These are phyloP conservation scores for Leucosticte australis DNA, from an alignment of 2,113 vertebrate genomes.

Conservation along the genomic window DNA sequence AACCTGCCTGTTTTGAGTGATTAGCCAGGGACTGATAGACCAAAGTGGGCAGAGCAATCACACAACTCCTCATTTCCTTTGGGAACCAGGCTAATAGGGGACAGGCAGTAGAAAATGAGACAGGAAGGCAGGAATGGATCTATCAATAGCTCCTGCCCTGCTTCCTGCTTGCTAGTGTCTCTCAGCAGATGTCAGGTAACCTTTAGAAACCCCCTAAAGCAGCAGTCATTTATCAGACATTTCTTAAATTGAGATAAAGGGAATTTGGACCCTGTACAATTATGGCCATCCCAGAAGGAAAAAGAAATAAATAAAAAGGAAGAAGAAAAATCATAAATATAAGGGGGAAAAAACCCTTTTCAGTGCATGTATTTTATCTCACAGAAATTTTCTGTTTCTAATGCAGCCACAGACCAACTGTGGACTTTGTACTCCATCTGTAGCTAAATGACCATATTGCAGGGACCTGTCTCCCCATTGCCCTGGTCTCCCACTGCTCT, in stretches of 20 bases:
- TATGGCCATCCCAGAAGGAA: background rate
- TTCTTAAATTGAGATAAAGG: background rate
- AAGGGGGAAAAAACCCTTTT: background rate
- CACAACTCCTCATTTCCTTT: background rate
- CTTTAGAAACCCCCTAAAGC: slow-evolving; percentile 9
- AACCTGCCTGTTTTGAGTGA: background rate
- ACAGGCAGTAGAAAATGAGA: background rate
- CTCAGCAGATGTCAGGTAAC: slow-evolving; percentile 7
- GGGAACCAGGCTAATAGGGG: background rate
- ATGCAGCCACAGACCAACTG: background rate
- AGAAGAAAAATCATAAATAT: fast-evolving
- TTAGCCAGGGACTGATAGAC: background rate
- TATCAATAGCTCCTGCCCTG: slow-evolving; percentile 5
- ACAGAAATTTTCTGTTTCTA: background rate
- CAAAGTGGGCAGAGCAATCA: background rate
- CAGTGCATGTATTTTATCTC: background rate
- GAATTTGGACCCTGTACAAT: background rate
- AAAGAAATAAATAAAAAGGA: fast-evolving
- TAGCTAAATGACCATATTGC: background rate
- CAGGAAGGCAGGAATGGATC: slow-evolving; percentile 10
- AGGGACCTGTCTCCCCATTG: background rate
- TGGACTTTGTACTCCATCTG: background rate
- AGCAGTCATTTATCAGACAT: background rate
- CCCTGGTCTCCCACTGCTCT: background rate
- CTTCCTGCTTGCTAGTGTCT: background rate